Conservation (phyloP, 2,888 invertebrate species). For the Hanleya hanleyi region DNA sequence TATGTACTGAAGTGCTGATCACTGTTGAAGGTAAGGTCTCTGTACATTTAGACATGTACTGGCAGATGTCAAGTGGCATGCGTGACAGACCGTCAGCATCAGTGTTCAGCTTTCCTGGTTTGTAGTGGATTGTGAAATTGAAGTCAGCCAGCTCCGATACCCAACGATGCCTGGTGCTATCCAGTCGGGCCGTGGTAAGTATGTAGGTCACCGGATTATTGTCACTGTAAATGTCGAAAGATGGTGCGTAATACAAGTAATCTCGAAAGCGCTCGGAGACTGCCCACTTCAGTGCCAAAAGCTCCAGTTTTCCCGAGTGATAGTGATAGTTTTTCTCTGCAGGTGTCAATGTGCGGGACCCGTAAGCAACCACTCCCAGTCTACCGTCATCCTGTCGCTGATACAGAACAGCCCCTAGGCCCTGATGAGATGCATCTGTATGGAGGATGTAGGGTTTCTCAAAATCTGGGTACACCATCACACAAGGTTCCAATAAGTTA, state of each 20-base stretch:
- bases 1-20: too few relatives aligned
- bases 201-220: constrained; percentile 21
- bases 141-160: constrained; percentile 15
- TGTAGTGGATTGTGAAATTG: constrained; percentile 15
- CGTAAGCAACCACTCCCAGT: constrained; percentile 16
- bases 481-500: too few relatives aligned
- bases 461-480: constrained; percentile 13
- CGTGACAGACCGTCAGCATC: constrained; percentile 24
- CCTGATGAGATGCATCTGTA: constrained; percentile 19
- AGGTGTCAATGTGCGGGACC: constrained; percentile 18
- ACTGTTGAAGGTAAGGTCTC: neutral
- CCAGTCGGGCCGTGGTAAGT: constrained; percentile 14
- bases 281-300: constrained; percentile 26
- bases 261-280: constrained; percentile 21
- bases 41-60: constrained; percentile 15
- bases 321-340: constrained; percentile 7
- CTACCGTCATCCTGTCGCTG: constrained; percentile 15
- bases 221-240: constrained; percentile 13
- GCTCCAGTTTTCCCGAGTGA: constrained; percentile 23
- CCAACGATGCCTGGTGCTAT: constrained; percentile 12
- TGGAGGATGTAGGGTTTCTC: constrained; percentile 12
- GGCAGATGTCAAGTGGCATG: constrained; percentile 19
- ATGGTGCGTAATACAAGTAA: constrained; percentile 24
- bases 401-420: constrained; percentile 19
- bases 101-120: constrained; percentile 13